Evolutionary conservation across 2,113 vertebrate species (phyloP).

Genomic region (Mesoclemmys tuberculata): DNA sequence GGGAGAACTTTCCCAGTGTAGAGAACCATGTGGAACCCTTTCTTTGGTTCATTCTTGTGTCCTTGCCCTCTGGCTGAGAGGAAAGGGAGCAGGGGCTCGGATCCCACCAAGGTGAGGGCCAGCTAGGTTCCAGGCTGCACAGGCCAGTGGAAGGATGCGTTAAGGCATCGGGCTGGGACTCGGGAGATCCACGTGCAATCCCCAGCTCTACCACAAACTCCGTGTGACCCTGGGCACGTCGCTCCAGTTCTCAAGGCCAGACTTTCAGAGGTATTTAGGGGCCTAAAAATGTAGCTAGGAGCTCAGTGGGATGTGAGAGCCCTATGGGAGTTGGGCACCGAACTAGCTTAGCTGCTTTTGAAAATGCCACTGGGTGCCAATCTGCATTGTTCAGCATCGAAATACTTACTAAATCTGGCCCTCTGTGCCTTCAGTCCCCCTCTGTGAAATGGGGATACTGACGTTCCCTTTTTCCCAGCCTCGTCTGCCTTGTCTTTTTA

Average conservation of each 20-base stretch:
- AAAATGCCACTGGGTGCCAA: not conserved
- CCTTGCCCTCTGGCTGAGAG: not conserved
- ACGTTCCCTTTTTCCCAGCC: not conserved
- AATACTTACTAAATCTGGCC: not conserved
- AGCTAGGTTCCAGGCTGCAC: accelerated
- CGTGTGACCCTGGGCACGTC: not conserved
- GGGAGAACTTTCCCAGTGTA: no score
- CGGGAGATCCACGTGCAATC: not conserved
- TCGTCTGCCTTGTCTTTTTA: not conserved
- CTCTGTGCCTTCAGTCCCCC: not conserved
- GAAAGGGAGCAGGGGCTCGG: not conserved
- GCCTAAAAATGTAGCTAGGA: not conserved
- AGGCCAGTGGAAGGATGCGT: not conserved
- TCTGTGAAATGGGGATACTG: not conserved
- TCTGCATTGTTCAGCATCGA: not conserved
- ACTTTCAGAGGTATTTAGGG: not conserved
- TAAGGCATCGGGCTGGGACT: not conserved
- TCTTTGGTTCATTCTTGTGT: not conserved
- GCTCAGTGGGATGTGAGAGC: not conserved
- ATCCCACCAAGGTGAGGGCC: accelerated
- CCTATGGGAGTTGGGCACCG: not conserved
- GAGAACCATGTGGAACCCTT: not conserved
- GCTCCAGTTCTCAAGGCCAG: not conserved
- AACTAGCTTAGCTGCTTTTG: not conserved
- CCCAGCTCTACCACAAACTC: not conserved